Base-by-base conservation (phyloP, 2,113 vertebrate genomes). In the Callocephalon fimbriatum region DNA sequence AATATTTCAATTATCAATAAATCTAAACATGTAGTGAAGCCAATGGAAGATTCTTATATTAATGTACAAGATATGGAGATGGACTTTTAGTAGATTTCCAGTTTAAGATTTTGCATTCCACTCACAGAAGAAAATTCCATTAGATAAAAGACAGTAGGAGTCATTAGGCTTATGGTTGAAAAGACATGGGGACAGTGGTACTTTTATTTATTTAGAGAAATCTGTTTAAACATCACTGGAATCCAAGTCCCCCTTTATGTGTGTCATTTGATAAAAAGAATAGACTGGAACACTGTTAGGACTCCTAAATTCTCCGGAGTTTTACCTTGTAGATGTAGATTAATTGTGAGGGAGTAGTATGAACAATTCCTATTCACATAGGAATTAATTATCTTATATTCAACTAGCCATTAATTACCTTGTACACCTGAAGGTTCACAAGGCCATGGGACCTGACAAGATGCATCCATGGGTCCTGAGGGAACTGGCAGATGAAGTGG, bases 151-250 rank as follows among this genome's bases (percentile, higher is more conserved):
- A 15, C 27, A 79, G 1, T 4, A 58, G 9, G 9, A 83, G 3
- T 38, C 48, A 48, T 27, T n/a, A 78, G 37, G 48, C 2, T 51
- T 66, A 12, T 40, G 10, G 12, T 0, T 76, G 32, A 68, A 61
- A 4, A 77, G 19, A 50, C 0, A 4, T 5, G 10, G 6, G 22
- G 16, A n/a, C 17, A 78, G 32, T 7, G 1, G 1, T 42, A 22
- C 15, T 87, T 76, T 74, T 53, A 40, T 37, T 85, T 88, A n/a
- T 70, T 62, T 73, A 51, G 37, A 80, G 15, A 91, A 78, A 38
- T 8, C 1, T 47, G 2, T 75, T 79, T 29, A 63, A 61, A 65
- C 1, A 0, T 56, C 6, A 7, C 20, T 62, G 42, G 31, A 91
- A 37, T 77, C 81, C n/a, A 66, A 70, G 37, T 35, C 6, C 10